These are phyloP conservation scores for Parauchenoglanis ngamensis DNA, from an alignment of 2,797 vertebrate genomes.

Conservation along the genomic window DNA sequence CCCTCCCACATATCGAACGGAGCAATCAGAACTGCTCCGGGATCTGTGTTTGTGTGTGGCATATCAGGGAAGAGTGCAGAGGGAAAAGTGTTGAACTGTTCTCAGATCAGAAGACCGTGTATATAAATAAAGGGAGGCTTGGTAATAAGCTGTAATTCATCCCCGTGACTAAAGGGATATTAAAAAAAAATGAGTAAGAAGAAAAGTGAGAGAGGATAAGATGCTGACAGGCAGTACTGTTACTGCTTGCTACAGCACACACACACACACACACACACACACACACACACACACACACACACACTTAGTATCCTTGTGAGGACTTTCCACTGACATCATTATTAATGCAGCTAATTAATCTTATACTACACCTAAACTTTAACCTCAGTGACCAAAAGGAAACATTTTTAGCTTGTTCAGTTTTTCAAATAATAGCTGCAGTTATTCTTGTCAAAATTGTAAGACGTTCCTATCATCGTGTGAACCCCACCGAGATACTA, in stretches of 20 bases:
- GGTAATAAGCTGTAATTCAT: background rate
- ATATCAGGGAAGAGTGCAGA: background rate
- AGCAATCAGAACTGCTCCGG: background rate
- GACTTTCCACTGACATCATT: background rate
- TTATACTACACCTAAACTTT: background rate
- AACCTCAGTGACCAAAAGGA: background rate
- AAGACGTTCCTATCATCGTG: background rate
- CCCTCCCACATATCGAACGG: background rate
- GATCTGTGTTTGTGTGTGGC: background rate
- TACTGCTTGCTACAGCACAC: background rate
- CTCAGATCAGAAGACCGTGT: background rate
- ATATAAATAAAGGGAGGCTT: background rate
- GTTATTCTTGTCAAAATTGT: background rate
- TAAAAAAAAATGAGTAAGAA: constrained; percentile 2
- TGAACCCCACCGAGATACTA: background rate
- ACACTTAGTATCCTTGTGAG: background rate
- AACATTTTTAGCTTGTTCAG: background rate
- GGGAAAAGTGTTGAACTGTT: background rate
- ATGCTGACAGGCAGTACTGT: constrained; percentile 6
- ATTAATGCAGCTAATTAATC: background rate
- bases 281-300: background rate
- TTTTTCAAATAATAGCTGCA: background rate
- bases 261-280: background rate
- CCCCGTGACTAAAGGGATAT: constrained; percentile 26
- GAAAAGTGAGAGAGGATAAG: constrained; percentile 9